phyloP scores from a whole-genome alignment of 2,113 vertebrate species.

The Cettia cetti region DNA sequence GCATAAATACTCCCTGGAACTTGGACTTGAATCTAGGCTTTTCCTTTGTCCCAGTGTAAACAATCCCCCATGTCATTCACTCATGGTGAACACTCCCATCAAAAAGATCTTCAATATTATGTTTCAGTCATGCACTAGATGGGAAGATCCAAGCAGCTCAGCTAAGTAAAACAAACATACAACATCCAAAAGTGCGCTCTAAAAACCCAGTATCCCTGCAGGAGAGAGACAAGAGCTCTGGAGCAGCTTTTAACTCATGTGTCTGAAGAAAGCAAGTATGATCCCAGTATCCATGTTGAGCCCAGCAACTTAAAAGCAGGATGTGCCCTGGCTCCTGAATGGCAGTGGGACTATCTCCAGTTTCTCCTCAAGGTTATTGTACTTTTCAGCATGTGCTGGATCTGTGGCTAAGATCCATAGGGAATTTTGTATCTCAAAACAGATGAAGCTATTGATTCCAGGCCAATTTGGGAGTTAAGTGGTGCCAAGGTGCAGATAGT shows the following conservation, averaged over 20 bases:
- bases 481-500: background rate
- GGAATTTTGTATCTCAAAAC: background rate
- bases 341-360: background rate
- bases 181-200: rapidly evolving
- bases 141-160: background rate
- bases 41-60: background rate
- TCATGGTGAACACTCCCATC: background rate
- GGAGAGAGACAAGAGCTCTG: background rate
- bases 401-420: background rate
- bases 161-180: background rate
- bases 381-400: background rate
- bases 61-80: background rate
- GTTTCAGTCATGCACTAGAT: rapidly evolving
- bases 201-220: background rate
- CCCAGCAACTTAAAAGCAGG: background rate
- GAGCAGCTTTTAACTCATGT: background rate
- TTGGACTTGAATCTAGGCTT: background rate
- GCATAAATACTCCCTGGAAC: background rate
- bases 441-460: background rate
- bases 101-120: background rate
- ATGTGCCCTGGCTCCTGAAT: background rate
- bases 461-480: background rate
- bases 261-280: background rate
- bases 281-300: background rate
- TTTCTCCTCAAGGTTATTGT: background rate